These are phyloP conservation scores for Neomorphus geoffroyi DNA, from an alignment of 2,797 vertebrate genomes.

Conservation along the genomic window DNA sequence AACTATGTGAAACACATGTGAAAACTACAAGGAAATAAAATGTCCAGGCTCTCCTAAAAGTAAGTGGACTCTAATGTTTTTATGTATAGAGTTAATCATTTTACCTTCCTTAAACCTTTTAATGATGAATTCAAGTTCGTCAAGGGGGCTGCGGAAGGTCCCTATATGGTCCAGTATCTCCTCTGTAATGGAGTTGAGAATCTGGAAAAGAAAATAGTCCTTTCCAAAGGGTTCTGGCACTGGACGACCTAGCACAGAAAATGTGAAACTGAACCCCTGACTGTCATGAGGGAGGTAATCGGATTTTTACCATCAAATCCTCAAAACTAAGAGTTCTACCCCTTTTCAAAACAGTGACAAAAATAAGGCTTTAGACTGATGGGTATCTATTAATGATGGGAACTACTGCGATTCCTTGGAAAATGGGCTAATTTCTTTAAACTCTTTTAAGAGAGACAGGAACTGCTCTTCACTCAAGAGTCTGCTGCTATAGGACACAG, in stretches of 20 bases:
- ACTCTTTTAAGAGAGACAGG: background rate
- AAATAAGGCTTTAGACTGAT: background rate
- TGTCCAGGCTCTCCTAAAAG: background rate
- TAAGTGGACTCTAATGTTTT: background rate
- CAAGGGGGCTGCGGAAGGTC: conserved; percentile 86
- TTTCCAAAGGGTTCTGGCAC: background rate
- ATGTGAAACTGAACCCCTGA: background rate
- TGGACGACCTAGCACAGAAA: background rate
- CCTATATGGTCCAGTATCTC: conserved; percentile 87
- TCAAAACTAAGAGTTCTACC: background rate
- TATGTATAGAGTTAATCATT: background rate
- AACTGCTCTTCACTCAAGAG: background rate
- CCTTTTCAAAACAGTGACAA: background rate
- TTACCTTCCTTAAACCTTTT: conserved; percentile 88
- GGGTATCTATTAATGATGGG: background rate
- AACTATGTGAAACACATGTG: background rate
- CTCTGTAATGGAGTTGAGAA: conserved; percentile 90
- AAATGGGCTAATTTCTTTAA: background rate
- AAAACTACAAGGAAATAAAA: background rate
- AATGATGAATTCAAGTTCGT: conserved; percentile 90
- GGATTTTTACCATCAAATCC: background rate
- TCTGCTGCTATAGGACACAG: background rate
- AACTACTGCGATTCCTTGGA: background rate
- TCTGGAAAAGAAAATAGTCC: conserved; percentile 74
- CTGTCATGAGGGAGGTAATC: background rate